Base-by-base conservation (phyloP, 1,140 invertebrate species). In the Heliconius hermathena region DNA sequence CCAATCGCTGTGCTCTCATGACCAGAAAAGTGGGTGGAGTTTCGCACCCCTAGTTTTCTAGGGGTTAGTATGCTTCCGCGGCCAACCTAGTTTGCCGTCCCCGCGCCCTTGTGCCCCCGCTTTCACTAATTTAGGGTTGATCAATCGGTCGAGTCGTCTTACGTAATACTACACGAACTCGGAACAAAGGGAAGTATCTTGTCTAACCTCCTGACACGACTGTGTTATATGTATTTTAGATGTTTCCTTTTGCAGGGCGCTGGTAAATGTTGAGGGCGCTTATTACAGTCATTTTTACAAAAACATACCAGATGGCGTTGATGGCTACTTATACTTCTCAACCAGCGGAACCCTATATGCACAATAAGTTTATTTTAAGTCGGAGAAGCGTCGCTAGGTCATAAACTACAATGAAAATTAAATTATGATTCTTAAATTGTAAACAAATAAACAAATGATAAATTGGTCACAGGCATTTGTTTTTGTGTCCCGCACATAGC, bases 21-120 rank as follows among this genome's bases (percentile, higher is more conserved):
- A 93, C 93, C 93, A 94, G 93, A 94, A 94, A 94, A 93, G 91
- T 86, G 92, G 92, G 92, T 88, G 93, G 93, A 93, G 93, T 93
- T 93, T 94, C 91, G 91, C 91, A 93, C 93, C 93, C 93, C 93
- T 93, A 93, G 92, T 94, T 94, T 94, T 94, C 91, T 93, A 94
- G 93, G 93, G 93, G 93, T 94, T 94, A 94, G 91, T 94, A 88
- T 94, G 93, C 91, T 93, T 94, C 90, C 93, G 91, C 90, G 89
- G 91, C 91, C 93, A 94, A 94, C 93, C 93, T 94, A 94, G 93
- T 93, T 94, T 93, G 88, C 87, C 76, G 84, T 87, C 85, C 81
- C 89, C 87, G 87, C 90, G 86, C 89, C 83, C 87, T 78, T 80
- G 78, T 83, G 76, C 78, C 83, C 90, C 91, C 88, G 87, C 87